Conservation (phyloP, 2,888 invertebrate genomes). For the Sarcophaga rosellei region DNA sequence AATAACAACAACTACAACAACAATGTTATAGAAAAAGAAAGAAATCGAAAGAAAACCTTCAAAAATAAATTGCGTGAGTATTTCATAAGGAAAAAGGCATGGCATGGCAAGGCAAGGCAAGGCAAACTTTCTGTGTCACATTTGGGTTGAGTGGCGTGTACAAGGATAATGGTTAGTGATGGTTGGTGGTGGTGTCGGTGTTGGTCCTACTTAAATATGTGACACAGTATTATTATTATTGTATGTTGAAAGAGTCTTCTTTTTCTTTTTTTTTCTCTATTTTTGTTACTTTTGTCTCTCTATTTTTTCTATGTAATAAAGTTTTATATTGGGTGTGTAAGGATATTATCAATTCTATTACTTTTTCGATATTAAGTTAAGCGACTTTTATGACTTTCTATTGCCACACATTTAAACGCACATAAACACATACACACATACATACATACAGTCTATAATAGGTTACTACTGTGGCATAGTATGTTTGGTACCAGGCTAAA, state of each 20-base stretch:
- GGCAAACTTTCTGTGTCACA: no score
- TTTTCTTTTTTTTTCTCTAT: no score
- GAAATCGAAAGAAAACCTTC: slow-evolving; percentile 34
- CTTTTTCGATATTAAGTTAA: slow-evolving; percentile 68
- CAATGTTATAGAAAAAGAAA: neutral
- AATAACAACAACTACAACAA: neutral
- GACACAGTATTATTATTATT: no score
- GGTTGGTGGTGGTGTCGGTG: no score
- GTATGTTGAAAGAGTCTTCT: no score
- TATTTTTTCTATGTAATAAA: slow-evolving; percentile 19
- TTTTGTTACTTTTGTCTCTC: neutral
- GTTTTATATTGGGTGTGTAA: slow-evolving; percentile 57
- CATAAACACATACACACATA: neutral
- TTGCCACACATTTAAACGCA: slow-evolving; percentile 49
- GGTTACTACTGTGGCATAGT: neutral
- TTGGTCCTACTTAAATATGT: no score
- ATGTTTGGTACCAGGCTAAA: neutral
- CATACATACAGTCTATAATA: neutral
- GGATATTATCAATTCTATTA: slow-evolving; percentile 66
- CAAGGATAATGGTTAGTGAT: no score
- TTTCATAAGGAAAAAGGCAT: neutral
- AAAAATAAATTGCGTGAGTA: slow-evolving; percentile 52
- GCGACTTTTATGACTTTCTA: slow-evolving; percentile 69
- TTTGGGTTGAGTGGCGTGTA: no score
- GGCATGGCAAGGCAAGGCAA: no score